Base-by-base conservation (phyloP, 2,113 vertebrate genomes). In the Eptesicus fuscus region DNA sequence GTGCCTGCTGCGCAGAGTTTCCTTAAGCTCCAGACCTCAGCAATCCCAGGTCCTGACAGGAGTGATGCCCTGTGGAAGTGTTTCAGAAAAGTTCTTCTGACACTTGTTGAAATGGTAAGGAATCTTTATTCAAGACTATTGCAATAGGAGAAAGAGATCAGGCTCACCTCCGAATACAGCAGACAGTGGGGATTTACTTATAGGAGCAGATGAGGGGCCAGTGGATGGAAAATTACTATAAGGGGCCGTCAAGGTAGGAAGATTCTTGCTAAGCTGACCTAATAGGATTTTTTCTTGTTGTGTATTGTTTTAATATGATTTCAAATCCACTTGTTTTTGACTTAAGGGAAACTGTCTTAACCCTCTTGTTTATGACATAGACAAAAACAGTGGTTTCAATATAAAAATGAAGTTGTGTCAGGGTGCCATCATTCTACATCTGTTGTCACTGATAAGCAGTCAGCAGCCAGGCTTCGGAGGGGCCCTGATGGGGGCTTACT, bases 61-160 rank as follows among this genome's bases (percentile, higher is more conserved):
- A 90, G 37, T 32, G 4, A 9, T 67, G 77, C 25, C 5, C 20
- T 59, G 22, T 69, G 70, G 35, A 93, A 78, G 32, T 35, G 16
- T 83, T 78, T 49, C 40, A 88, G 40, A 30, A 70, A 80, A 73
- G 40, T 22, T 83, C 32, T 74, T 80, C 35, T 80, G 44, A 63
- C 18, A 8, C n/a, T 91, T 92, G 56, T 61, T 95, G 69, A 92
- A 90, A 37, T 61, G 56, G 42, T 22, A 40, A 93, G 83, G 23
- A 88, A 88, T 74, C 42, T 95, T 94, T 70, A 73, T 69, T 91
- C 42, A 70, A 93, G 71, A 82, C n/a, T 67, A 47, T 10, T 69
- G 37, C 49, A 80, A 76, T 11, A n/a, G n/a, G n/a, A 65, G 37
- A 40, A 20, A 49, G 49, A 71, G 53, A 93, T 18, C 1, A 7